phyloP scores from a whole-genome alignment of 2,797 vertebrate genomes.

The Lithobates pipiens region DNA sequence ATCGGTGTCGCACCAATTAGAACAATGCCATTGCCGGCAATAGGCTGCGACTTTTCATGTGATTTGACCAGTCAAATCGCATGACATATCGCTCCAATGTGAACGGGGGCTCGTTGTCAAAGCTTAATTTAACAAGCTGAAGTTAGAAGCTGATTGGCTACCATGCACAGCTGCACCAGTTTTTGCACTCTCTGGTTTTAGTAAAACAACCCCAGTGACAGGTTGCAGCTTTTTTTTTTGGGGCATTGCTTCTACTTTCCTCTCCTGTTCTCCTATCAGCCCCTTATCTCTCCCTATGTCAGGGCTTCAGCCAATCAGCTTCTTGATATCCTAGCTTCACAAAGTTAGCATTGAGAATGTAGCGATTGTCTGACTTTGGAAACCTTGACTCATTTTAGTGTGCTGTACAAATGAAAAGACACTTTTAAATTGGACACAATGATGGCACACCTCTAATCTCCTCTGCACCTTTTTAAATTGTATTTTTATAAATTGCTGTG shows the following conservation, averaged over 20 bases:
- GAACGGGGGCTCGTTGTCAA: too few relatives aligned
- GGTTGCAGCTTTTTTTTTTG: neutral
- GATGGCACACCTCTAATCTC: neutral
- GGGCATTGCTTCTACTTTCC: neutral
- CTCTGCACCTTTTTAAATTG: constrained; percentile 6
- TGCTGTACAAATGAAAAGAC: neutral
- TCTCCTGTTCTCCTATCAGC: too few relatives aligned
- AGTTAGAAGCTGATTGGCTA: too few relatives aligned
- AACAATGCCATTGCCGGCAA: too few relatives aligned
- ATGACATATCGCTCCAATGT: too few relatives aligned
- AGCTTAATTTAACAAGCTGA: too few relatives aligned
- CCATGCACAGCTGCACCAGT: too few relatives aligned
- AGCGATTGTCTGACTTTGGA: neutral
- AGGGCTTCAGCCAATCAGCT: neutral
- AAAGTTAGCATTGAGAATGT: neutral
- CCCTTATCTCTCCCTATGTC: neutral
- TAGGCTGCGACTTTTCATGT: too few relatives aligned
- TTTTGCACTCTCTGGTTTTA: too few relatives aligned
- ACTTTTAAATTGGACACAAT: neutral
- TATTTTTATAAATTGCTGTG: constrained; percentile 51
- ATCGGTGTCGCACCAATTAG: too few relatives aligned
- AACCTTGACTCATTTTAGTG: neutral
- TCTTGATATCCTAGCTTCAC: neutral
- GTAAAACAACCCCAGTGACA: too few relatives aligned
- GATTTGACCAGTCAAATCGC: too few relatives aligned